Percentiles rank a stretch among this genome's conserved stretches.
These are phyloP conservation scores for Eonycteris spelaea DNA, from an alignment of 2,113 vertebrate genomes.

Conservation along the genomic window DNA sequence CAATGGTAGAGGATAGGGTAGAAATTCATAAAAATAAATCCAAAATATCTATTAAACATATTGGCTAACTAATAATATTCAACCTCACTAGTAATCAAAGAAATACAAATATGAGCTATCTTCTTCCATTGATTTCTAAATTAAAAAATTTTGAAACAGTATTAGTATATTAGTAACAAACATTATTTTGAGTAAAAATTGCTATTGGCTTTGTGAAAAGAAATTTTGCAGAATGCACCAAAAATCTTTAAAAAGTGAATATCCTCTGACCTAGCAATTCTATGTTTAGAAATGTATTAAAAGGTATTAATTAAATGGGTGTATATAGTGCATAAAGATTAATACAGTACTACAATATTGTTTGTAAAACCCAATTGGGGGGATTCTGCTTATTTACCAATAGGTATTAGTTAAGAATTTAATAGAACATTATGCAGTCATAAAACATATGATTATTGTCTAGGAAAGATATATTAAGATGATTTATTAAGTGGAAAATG, in stretches of 20 bases:
- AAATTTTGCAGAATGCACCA: neutral
- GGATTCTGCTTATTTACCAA: neutral
- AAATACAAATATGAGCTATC: neutral
- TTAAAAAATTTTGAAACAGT: neutral
- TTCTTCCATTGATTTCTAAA: neutral
- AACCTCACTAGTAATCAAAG: neutral
- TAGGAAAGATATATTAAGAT: neutral
- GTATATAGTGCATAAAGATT: neutral
- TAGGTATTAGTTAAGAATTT: neutral
- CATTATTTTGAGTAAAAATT: neutral
- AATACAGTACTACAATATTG: neutral
- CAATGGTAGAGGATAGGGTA: neutral
- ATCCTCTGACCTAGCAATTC: neutral
- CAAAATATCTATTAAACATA: neutral
- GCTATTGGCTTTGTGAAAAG: neutral
- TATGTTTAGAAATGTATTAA: neutral
- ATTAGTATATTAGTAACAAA: neutral
- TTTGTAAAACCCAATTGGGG: neutral
- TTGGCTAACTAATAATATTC: neutral
- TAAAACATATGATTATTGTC: neutral
- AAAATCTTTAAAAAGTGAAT: neutral
- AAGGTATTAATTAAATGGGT: neutral
- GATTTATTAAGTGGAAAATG: neutral
- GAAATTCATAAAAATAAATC: conserved; percentile 9
- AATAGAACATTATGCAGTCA: neutral